Base-by-base conservation (phyloP, 2,797 vertebrate genomes). In the Cottoperca gobio region DNA sequence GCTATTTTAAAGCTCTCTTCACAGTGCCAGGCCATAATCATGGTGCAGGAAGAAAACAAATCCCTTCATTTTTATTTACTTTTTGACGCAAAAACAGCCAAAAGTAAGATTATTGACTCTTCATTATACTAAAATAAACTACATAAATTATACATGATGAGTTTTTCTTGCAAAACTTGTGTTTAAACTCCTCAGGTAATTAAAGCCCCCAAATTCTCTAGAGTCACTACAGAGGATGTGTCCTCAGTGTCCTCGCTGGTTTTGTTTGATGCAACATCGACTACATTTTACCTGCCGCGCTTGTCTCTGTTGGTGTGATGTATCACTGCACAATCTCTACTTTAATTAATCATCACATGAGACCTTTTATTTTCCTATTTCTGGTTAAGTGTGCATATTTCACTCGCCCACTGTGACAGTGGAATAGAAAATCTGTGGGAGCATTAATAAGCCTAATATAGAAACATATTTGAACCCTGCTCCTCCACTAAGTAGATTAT, bases 401-500 rank as follows among this genome's bases (percentile, higher is more conserved):
- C 77, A 61, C 66, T 78, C 39, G 63, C 55, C 81, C 80, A 79
- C 86, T 79, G 62, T 64, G 86, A 78, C 31, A 66, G 73, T 62
- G 77, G 80, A 69, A 90, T 80, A 85, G 66, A 70, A 92, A 95
- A 93, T 96, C 94, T 93, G 91, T 83, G 70, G 92, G 95, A 95
- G 95, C 94, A 95, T 95, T 98, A 97, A 97, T 97, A 97, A 95
- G 94, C 88, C 90, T 86, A 90, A 93, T 89, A 91, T 90, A 91
- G 86, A 96, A 98, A 97, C 96, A 95, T 96, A 96, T 95, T 96
- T 96, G 95, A 98, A 98, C 96, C 95, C 95, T 92, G 95, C 90
- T 95, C 94, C 76, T 88, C 68, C 78, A 57, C 93, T 99, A 98
- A 99, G 97, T 96, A 99, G 98, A 99, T 99, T 99, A 99, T 95